These are phyloP conservation scores for Cyprinodon tularosa DNA, from an alignment of 2,113 vertebrate species.

Conservation along the genomic window DNA sequence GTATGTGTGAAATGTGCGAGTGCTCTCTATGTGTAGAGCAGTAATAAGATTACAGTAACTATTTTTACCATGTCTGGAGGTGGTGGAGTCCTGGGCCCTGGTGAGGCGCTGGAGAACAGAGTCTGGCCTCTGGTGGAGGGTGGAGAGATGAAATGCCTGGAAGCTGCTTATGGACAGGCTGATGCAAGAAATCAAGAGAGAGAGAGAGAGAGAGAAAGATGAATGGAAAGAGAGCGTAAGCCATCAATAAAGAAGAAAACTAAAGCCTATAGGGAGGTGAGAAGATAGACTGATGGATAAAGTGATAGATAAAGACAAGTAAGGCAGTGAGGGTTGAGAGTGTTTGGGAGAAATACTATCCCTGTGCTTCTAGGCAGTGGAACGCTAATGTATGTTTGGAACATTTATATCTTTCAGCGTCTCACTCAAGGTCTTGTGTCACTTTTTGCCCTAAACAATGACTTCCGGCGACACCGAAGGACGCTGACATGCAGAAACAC, in stretches of 20 bases:
- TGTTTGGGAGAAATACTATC: conserved; percentile 34
- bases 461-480: conserved; percentile 29
- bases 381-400: conserved; percentile 37
- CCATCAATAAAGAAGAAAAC: conserved; percentile 19
- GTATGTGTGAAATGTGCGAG: background rate
- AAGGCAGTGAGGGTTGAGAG: conserved; percentile 14
- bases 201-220: conserved; percentile 2
- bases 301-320: conserved; percentile 35
- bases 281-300: conserved; percentile 26
- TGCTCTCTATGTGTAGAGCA: background rate
- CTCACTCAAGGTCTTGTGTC: conserved; percentile 44
- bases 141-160: conserved; percentile 80
- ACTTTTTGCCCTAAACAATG: conserved; percentile 50
- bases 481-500: conserved; percentile 23
- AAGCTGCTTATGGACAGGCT: conserved; percentile 83
- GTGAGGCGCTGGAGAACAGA: conserved; percentile 72
- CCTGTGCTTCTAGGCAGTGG: conserved; percentile 26
- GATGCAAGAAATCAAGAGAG: conserved; percentile 3
- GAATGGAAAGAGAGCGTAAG: conserved; percentile 16
- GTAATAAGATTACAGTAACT: conserved; percentile 45
- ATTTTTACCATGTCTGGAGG: conserved; percentile 68
- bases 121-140: conserved; percentile 83
- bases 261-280: conserved; percentile 14
- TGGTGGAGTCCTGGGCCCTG: conserved; percentile 48
- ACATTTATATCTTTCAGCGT: conserved; percentile 32